Evolutionary conservation across 2,888 invertebrate species (phyloP).

Genomic region (Lypha dubia): DNA sequence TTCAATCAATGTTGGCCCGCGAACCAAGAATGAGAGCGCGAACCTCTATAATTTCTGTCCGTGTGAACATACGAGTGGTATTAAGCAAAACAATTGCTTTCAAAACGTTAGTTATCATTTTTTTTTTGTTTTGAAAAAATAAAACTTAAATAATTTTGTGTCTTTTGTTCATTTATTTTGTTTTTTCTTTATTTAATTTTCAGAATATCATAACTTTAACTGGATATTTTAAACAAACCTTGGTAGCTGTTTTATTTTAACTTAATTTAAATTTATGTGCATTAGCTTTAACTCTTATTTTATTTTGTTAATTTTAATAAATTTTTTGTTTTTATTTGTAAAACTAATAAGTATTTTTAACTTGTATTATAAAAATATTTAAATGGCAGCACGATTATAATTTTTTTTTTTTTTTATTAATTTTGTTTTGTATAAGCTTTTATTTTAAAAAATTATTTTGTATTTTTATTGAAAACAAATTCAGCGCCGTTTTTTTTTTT

Average conservation of each 20-base stretch:
- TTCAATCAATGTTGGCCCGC: too few relatives aligned
- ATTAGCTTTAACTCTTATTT: conserved; percentile 44
- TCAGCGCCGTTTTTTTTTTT: conserved; percentile 39
- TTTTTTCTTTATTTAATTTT: conserved; percentile 68
- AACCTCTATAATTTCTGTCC: too few relatives aligned
- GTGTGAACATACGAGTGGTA: too few relatives aligned
- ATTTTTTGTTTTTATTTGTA: conserved; percentile 41
- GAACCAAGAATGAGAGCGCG: too few relatives aligned
- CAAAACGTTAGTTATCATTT: too few relatives aligned
- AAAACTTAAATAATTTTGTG: not conserved
- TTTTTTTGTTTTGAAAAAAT: too few relatives aligned
- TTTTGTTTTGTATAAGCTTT: conserved; percentile 11
- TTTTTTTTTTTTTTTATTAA: conserved; percentile 18
- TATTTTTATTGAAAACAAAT: conserved; percentile 28
- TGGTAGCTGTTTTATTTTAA: conserved; percentile 68
- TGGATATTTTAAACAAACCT: conserved; percentile 70
- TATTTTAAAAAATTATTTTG: conserved; percentile 46
- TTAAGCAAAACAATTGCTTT: too few relatives aligned
- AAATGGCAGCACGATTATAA: conserved; percentile 56
- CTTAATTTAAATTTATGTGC: conserved; percentile 45
- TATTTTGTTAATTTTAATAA: conserved; percentile 47
- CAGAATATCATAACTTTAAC: conserved; percentile 77
- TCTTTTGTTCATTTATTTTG: not conserved
- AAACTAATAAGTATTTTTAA: conserved; percentile 46
- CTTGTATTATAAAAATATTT: conserved; percentile 46